A percentile compares a stretch with the other conserved stretches of the same genome.
Evolutionary conservation across 2,888 invertebrate genomes (phyloP).

Genomic region (Diarsia dahlii): DNA sequence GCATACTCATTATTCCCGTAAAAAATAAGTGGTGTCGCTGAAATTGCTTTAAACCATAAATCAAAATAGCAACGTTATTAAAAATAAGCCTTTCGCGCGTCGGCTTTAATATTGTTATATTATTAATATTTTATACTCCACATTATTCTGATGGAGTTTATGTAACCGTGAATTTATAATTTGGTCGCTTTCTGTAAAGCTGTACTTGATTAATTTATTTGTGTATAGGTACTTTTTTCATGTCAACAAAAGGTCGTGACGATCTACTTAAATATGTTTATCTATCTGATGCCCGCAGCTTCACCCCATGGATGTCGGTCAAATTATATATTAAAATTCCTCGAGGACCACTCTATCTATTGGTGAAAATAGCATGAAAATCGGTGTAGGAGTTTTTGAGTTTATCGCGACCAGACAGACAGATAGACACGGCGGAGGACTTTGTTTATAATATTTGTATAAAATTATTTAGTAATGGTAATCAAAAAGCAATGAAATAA

Average conservation of each 20-base stretch:
- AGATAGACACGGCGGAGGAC: too few species aligned
- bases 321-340: too few species aligned
- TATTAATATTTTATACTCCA: conserved; percentile 65
- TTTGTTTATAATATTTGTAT: not conserved
- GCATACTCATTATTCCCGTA: conserved; percentile 55
- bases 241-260: not conserved
- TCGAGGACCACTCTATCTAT: too few species aligned
- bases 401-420: too few species aligned
- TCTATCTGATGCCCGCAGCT: too few species aligned
- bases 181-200: conserved; percentile 7
- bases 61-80: conserved; percentile 69
- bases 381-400: too few species aligned
- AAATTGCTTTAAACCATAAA: conserved; percentile 63
- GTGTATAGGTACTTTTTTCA: conserved; percentile 2
- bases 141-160: conserved; percentile 54
- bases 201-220: not conserved
- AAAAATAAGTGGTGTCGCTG: conserved; percentile 46
- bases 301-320: too few species aligned
- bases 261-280: not conserved
- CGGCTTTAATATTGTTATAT: conserved; percentile 59
- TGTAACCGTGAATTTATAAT: conserved; percentile 25
- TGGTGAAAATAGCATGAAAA: too few species aligned
- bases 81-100: conserved; percentile 59
- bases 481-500: not conserved
- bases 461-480: not conserved